Evolutionary conservation across 2,113 vertebrate genomes (phyloP).

Genomic region (Callopanchax toddi): DNA sequence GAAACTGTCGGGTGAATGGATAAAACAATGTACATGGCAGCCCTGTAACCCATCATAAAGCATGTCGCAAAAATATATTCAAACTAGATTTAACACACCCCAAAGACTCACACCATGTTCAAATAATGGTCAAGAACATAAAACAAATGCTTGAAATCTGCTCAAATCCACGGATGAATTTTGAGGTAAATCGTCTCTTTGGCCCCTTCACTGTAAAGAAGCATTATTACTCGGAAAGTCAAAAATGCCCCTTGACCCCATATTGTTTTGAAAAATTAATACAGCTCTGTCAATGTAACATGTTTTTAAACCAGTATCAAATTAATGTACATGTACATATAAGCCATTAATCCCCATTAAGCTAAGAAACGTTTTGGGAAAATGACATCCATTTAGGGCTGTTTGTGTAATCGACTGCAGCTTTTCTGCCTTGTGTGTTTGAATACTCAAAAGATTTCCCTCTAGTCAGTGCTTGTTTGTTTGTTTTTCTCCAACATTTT

Average conservation of each 20-base stretch:
- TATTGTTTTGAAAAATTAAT: too few relatives aligned
- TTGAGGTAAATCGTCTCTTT: conserved; percentile 56
- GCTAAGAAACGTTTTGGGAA: not conserved
- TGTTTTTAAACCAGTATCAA: conserved; percentile 10
- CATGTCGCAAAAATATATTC: conserved; percentile 11
- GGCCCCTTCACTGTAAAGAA: conserved; percentile 28
- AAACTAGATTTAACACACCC: conserved; percentile 3
- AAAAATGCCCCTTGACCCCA: too few relatives aligned
- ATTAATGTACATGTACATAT: not conserved
- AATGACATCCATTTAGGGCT: conserved; percentile 1
- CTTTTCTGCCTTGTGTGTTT: too few relatives aligned
- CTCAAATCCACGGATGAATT: conserved; percentile 26
- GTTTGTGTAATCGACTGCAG: too few relatives aligned
- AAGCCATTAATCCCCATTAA: not conserved
- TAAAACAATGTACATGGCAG: not conserved
- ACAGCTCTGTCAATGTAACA: too few relatives aligned
- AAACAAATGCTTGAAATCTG: conserved; percentile 17
- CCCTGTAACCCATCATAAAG: not conserved
- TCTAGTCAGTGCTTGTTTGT: too few relatives aligned
- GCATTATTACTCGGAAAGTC: not conserved
- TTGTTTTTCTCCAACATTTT: not conserved
- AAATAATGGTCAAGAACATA: conserved; percentile 7
- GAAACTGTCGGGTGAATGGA: not conserved
- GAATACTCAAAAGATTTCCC: too few relatives aligned
- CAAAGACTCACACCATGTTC: not conserved